phyloP scores from a whole-genome alignment of 2,113 vertebrate species.

The Hypanus sabinus region DNA sequence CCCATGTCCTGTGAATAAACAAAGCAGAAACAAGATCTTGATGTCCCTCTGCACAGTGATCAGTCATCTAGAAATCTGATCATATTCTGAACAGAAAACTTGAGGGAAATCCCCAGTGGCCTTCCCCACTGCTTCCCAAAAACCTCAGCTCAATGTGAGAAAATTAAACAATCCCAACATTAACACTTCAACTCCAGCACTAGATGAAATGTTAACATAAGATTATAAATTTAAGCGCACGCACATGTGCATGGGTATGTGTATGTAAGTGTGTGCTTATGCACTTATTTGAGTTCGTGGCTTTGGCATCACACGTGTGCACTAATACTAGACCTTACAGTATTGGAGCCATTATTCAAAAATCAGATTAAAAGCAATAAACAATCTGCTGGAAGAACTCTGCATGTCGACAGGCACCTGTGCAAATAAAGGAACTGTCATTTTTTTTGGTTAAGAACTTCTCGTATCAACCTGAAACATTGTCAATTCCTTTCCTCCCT shows the following conservation, averaged over 20 bases:
- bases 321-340: neutral
- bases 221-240: neutral
- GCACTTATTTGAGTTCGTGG: neutral
- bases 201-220: neutral
- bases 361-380: too few species aligned
- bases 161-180: neutral
- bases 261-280: too few species aligned
- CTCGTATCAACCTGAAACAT: too few species aligned
- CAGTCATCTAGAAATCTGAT: neutral
- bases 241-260: too few species aligned
- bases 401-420: too few species aligned
- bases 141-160: neutral
- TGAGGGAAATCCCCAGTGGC: neutral
- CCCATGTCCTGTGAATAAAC: too few species aligned
- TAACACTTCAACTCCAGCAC: neutral
- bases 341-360: neutral
- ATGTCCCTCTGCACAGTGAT: neutral
- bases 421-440: too few species aligned
- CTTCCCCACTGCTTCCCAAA: too few species aligned
- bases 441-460: too few species aligned
- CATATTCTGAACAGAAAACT: neutral
- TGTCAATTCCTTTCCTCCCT: too few species aligned
- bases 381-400: too few species aligned
- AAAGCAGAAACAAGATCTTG: neutral
- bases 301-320: neutral